Conservation (phyloP, 2,797 vertebrate genomes). For the Neomorphus geoffroyi region DNA sequence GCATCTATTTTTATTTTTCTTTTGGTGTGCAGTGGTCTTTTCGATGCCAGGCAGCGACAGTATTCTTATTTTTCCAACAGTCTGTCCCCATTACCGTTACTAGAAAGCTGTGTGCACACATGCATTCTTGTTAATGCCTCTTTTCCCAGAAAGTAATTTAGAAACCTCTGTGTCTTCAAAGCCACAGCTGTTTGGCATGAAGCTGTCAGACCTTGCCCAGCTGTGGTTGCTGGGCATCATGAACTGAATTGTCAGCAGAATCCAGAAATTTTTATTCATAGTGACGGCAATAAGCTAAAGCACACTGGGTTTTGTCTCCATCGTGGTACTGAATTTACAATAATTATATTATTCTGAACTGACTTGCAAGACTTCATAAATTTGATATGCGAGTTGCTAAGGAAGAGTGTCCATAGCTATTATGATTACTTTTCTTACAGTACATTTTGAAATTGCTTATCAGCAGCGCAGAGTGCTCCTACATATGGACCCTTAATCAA, state of each 20-base stretch:
- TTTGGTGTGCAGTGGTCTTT: not conserved
- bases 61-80: not conserved
- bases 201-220: not conserved
- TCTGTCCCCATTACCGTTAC: not conserved
- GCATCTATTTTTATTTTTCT: not conserved
- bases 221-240: not conserved
- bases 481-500: not conserved
- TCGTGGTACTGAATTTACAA: not conserved
- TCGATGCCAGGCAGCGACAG: not conserved
- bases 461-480: not conserved
- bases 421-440: constrained; percentile 12
- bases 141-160: not conserved
- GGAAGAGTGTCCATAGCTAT: not conserved
- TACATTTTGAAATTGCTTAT: constrained; percentile 8
- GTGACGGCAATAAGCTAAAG: not conserved
- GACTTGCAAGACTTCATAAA: constrained; percentile 19
- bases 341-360: constrained; percentile 16
- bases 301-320: not conserved
- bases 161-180: not conserved
- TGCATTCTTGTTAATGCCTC: not conserved
- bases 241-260: constrained; percentile 18
- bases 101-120: not conserved
- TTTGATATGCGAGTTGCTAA: not conserved
- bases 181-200: not conserved
- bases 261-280: not conserved